Evolutionary conservation across 1,140 invertebrate genomes (phyloP).

Genomic region (Holcopasites calliopsidis): DNA sequence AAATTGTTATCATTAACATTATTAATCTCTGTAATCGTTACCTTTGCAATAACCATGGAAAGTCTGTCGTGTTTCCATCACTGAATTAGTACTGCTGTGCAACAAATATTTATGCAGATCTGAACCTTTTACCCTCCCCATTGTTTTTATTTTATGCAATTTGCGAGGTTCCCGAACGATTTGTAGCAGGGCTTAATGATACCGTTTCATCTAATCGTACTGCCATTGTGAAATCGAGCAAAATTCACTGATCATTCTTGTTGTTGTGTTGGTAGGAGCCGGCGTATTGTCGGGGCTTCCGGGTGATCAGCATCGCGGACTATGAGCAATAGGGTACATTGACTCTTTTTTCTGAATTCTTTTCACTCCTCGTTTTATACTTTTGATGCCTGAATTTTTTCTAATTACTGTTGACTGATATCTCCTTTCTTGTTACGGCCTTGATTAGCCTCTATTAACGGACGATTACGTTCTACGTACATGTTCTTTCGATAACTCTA

Average conservation of each 20-base stretch:
- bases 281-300: constrained; percentile 75
- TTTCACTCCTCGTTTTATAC: constrained; percentile 61
- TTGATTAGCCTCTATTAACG: constrained; percentile 48
- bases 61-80: no score
- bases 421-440: constrained; percentile 33
- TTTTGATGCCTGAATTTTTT: constrained; percentile 57
- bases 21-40: no score
- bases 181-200: constrained; percentile 5
- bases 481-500: neutral
- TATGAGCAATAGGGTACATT: constrained; percentile 78
- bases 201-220: constrained; percentile 39
- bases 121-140: no score
- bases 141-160: neutral
- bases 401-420: constrained; percentile 47
- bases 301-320: constrained; percentile 76
- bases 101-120: no score
- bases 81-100: no score
- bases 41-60: no score
- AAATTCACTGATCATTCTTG: constrained; percentile 69
- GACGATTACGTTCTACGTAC: constrained; percentile 15
- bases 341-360: constrained; percentile 63
- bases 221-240: constrained; percentile 34
- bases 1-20: no score
- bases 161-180: neutral
- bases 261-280: constrained; percentile 78